phyloP scores from a whole-genome alignment of 2,797 vertebrate species.

The Philypnodon macrostomus region DNA sequence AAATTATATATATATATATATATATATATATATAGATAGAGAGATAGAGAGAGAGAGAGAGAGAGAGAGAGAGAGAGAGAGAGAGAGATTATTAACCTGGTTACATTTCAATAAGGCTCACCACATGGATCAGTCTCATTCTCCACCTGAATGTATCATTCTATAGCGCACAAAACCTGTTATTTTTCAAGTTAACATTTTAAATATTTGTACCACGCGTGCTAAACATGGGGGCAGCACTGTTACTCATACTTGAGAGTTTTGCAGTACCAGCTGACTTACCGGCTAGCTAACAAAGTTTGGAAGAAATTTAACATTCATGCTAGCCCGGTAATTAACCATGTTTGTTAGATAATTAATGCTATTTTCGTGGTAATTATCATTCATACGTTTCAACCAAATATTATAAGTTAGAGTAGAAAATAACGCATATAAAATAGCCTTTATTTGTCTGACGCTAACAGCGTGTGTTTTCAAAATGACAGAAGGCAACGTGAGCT shows the following conservation, averaged over 20 bases:
- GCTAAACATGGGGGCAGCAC: background rate
- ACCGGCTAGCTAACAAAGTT: background rate
- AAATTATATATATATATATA: no score
- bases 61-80: no score
- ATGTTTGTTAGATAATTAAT: background rate
- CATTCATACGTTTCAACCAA: background rate
- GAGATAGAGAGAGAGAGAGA: no score
- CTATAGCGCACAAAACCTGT: no score
- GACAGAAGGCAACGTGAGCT: constrained; percentile 27
- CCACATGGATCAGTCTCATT: no score
- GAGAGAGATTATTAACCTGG: no score
- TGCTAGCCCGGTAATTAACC: constrained; percentile 29
- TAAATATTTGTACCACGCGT: no score
- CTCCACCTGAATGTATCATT: no score
- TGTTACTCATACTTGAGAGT: background rate
- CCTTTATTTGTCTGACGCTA: background rate
- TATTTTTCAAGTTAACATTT: no score
- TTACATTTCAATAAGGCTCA: no score
- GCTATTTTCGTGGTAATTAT: background rate
- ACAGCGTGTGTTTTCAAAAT: background rate
- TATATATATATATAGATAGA: no score
- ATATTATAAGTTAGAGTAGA: background rate
- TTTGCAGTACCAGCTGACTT: background rate
- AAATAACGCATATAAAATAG: background rate
- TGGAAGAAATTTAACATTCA: constrained; percentile 2